A percentile compares a stretch with the other conserved stretches of the same genome.
phyloP scores from a whole-genome alignment of 2,888 invertebrate genomes.

The Eretmocerus hayati region DNA sequence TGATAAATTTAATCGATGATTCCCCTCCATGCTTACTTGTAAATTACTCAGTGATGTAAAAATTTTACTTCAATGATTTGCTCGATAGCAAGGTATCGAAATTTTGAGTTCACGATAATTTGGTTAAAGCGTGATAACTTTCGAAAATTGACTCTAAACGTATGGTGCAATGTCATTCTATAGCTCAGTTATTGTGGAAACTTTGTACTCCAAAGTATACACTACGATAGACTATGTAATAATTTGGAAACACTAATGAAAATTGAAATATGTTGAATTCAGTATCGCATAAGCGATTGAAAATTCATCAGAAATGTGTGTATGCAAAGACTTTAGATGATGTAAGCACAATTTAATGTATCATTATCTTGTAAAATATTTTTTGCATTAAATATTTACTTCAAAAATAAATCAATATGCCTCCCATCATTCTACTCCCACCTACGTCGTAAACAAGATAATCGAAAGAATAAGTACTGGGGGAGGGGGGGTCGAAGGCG shows the following conservation, averaged over 20 bases:
- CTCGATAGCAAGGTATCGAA: not conserved
- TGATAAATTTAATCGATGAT: no score
- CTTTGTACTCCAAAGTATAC: slow-evolving; percentile 11
- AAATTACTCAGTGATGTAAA: not conserved
- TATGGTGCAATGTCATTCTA: slow-evolving; percentile 3
- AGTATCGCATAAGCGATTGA: slow-evolving; percentile 4
- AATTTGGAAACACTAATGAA: not conserved
- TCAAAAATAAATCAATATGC: slow-evolving; percentile 6
- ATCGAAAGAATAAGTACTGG: no score
- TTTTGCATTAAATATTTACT: slow-evolving; percentile 18
- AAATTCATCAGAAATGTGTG: slow-evolving; percentile 4
- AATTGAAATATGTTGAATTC: slow-evolving; percentile 7
- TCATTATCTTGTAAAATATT: slow-evolving; percentile 13
- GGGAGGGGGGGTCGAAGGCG: no score
- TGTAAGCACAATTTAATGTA: slow-evolving; percentile 17
- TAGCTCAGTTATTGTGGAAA: not conserved
- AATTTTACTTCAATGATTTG: not conserved
- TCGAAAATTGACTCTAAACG: not conserved
- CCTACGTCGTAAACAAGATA: no score
- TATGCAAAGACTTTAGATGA: slow-evolving; percentile 11
- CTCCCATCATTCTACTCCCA: no score
- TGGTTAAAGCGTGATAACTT: not conserved
- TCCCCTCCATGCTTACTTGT: not conserved
- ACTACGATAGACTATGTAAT: not conserved
- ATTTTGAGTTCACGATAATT: not conserved